Conservation (phyloP, 2,113 vertebrate species). For the Lagenorhynchus albirostris region DNA sequence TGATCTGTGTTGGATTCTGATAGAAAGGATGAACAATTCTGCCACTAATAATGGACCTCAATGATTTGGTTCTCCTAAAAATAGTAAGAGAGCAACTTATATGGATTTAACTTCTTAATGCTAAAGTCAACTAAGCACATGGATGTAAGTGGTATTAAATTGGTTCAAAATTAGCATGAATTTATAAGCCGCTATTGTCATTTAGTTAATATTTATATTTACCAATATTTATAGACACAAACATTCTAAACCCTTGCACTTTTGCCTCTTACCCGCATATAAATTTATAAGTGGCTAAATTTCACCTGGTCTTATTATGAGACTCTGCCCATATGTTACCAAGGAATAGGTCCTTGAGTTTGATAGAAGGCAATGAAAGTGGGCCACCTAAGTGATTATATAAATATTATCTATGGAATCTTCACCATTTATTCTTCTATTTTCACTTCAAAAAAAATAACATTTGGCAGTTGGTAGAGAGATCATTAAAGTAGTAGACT, state of each 20-base stretch:
- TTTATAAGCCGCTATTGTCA: not conserved
- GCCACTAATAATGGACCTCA: not conserved
- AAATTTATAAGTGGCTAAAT: not conserved
- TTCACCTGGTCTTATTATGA: not conserved
- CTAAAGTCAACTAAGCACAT: conserved; percentile 12
- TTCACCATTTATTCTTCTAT: not conserved
- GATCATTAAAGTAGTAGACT: not conserved
- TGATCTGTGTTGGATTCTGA: conserved; percentile 25
- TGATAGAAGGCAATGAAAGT: not conserved
- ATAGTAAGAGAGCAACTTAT: conserved; percentile 21
- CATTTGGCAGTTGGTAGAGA: not conserved
- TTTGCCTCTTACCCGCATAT: not conserved
- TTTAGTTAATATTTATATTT: conserved; percentile 5
- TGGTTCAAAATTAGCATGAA: conserved; percentile 29
- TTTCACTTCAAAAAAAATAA: not conserved
- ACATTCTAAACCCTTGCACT: conserved; percentile 14
- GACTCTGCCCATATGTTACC: not conserved
- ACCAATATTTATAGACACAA: not conserved
- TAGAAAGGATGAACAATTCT: conserved; percentile 9
- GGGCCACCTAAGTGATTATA: not conserved
- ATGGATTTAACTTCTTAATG: conserved; percentile 40
- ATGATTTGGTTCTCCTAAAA: conserved; percentile 35
- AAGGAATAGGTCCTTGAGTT: not conserved
- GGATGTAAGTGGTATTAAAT: not conserved
- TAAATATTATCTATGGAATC: not conserved